Conservation (phyloP, 2,113 vertebrate species). For the Channa maculata region DNA sequence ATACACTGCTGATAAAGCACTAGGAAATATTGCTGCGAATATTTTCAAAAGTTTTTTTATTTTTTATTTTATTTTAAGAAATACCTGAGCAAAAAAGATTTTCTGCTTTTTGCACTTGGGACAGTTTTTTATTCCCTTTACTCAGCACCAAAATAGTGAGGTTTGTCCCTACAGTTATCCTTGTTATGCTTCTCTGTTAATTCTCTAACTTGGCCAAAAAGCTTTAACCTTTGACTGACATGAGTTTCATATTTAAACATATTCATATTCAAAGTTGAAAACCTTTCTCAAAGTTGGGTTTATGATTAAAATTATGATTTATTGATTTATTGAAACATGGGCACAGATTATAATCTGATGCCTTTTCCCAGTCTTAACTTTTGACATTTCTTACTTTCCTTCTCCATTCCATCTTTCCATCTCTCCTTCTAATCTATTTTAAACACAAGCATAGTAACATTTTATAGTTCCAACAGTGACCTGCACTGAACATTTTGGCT, state of each 20-base stretch:
- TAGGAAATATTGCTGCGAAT: not conserved
- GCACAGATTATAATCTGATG: not conserved
- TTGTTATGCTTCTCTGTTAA: not conserved
- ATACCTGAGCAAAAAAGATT: not conserved
- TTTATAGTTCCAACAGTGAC: not conserved
- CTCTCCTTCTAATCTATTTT: not conserved
- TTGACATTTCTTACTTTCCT: not conserved
- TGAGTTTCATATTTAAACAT: not conserved
- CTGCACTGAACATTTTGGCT: slow-evolving; percentile 5
- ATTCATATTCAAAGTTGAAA: not conserved
- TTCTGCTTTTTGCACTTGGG: not conserved
- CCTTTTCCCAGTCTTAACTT: not conserved
- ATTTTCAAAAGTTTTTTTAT: too few relatives aligned
- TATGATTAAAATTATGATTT: not conserved
- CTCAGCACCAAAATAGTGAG: too few relatives aligned
- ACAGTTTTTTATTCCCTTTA: not conserved
- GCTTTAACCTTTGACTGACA: not conserved
- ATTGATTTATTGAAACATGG: not conserved
- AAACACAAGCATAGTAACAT: not conserved
- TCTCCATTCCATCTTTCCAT: not conserved
- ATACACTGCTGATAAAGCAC: not conserved
- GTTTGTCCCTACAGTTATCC: not conserved
- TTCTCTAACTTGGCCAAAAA: not conserved
- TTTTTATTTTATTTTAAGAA: not conserved
- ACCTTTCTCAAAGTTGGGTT: slow-evolving; percentile 9